Base-by-base conservation (phyloP, 2,797 vertebrate species). In the Sebastes hubbsi region DNA sequence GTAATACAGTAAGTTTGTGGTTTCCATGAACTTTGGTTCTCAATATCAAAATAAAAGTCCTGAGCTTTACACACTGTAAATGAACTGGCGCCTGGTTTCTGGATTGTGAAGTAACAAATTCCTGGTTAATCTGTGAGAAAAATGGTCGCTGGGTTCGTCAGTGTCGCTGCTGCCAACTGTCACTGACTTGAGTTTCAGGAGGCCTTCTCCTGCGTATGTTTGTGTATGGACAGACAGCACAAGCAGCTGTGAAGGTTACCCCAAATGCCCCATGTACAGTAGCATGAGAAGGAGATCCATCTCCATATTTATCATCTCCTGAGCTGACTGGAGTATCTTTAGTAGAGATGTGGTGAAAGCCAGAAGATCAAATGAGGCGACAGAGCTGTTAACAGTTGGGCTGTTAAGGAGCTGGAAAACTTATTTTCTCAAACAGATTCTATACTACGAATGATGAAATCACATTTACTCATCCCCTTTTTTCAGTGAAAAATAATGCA, bases 101-200 rank as follows among this genome's bases (percentile, higher is more conserved):
- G 55, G 55, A 77, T 24, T 38, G 38, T 0, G 2, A 78, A 22
- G 72, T 36, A 59, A 73, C 27, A 79, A 27, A 79, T 81, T 59
- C 68, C 66, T 42, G 11, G 66, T 77, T 68, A 74, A 55, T 72
- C 78, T 79, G 14, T 9, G 27, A 36, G 66, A 72, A 71, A 82
- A 78, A 72, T 25, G 42, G 29, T 4, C 11, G 1, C 52, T 38
- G 63, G 58, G 2, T 72, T 54, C 18, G 6, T 72, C 30, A 22
- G 68, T 3, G 12, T 55, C 9, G 6, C 29, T 58, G 36, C 58
- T 60, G 68, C 74, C 70, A 70, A 38, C 77, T 79, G 61, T 74
- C 73, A 1, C 54, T 29, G 65, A 16, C 59, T 79, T 63, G 42
- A 69, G 74, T 82, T 82, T 71, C 77, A 77, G 52, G 72, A 52